These are phyloP conservation scores for Dasysyrphus tricinctus DNA, from an alignment of 2,888 invertebrate genomes.

Conservation along the genomic window DNA sequence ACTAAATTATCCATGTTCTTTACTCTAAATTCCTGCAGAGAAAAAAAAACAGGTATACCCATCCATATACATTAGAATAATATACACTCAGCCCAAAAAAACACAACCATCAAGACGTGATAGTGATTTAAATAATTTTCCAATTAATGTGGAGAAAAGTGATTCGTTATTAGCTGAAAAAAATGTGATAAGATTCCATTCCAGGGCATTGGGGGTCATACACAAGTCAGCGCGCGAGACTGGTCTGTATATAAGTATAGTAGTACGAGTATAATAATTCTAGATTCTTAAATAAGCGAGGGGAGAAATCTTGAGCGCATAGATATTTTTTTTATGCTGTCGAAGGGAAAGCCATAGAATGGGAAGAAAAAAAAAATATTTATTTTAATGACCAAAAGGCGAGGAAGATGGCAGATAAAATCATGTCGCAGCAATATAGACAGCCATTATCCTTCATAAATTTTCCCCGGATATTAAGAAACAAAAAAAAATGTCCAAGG, in stretches of 20 bases:
- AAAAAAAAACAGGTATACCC: constrained; percentile 50
- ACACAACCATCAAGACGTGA: constrained; percentile 48
- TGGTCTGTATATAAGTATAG: background rate
- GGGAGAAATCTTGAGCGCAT: constrained; percentile 40
- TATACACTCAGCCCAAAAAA: constrained; percentile 23
- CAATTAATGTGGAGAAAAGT: constrained; percentile 75
- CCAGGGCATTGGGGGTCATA: constrained; percentile 63
- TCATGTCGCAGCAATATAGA: constrained; percentile 71
- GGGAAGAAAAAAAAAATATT: constrained; percentile 39
- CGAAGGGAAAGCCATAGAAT: background rate
- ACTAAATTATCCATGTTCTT: constrained; percentile 59
- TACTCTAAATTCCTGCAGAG: constrained; percentile 56
- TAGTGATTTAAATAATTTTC: constrained; percentile 75
- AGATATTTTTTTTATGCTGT: constrained; percentile 7
- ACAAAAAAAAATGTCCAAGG: constrained; percentile 27
- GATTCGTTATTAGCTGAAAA: constrained; percentile 74
- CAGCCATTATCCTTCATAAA: constrained; percentile 64
- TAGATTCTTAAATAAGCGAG: constrained; percentile 24
- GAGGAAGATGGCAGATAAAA: constrained; percentile 63
- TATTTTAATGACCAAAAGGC: constrained; percentile 62
- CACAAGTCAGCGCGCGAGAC: constrained; percentile 50
- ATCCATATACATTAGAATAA: constrained; percentile 42
- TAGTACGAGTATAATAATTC: background rate
- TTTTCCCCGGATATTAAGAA: constrained; percentile 45
- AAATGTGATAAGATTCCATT: constrained; percentile 72